Conservation (phyloP, 2,888 invertebrate species). For the Polydesmus complanatus region DNA sequence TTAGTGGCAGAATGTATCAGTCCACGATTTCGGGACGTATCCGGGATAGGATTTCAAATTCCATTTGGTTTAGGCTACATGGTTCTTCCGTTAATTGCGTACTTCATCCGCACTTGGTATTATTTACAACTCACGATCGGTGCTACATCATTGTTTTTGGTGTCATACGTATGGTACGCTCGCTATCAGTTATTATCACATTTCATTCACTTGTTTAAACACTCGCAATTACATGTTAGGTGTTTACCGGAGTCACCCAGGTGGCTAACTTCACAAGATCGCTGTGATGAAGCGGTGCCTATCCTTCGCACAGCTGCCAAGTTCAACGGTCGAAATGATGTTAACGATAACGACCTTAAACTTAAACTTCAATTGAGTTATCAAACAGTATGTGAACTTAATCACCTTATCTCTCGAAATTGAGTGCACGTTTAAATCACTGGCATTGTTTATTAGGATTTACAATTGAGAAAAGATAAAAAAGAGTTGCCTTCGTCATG, state of each 20-base stretch:
- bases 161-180: constrained; percentile 4
- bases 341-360: constrained; percentile 4
- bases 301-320: constrained; percentile 5
- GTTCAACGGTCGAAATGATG: constrained; percentile 4
- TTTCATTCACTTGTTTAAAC: neutral
- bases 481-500: constrained; percentile 2
- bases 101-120: constrained; percentile 7
- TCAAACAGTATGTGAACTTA: neutral
- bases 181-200: neutral
- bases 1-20: constrained; percentile 9
- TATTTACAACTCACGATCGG: constrained; percentile 5
- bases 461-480: constrained; percentile 11
- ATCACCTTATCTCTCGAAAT: no score
- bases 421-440: no score
- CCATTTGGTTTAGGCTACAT: constrained; percentile 9
- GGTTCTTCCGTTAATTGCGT: constrained; percentile 7
- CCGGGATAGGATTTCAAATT: constrained; percentile 11
- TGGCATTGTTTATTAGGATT: constrained; percentile 9
- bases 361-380: neutral
- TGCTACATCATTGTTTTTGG: neutral
- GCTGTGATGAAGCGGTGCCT: constrained; percentile 1
- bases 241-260: constrained; percentile 7
- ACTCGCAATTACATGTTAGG: neutral
- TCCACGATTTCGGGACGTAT: constrained; percentile 4
- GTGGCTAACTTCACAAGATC: constrained; percentile 1